A percentile compares a stretch with the other conserved stretches of the same genome.
phyloP scores from a whole-genome alignment of 2,888 invertebrate genomes.

The Rhaphigaster nebulosa region DNA sequence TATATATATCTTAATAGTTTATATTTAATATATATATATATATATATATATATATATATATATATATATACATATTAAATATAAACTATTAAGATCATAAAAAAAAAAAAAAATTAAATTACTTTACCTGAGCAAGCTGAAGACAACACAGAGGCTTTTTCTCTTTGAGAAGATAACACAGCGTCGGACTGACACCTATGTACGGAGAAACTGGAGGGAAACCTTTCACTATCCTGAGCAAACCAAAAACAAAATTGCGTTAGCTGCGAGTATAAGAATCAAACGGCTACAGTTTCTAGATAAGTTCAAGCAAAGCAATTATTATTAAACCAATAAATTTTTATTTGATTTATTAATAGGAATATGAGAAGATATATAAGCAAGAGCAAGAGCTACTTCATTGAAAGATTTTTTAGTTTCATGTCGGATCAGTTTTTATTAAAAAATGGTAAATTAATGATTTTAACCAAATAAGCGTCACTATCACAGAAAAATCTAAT shows the following conservation, averaged over 20 bases:
- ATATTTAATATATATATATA: too few species aligned
- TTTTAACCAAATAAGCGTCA: neutral
- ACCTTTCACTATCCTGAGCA: constrained; percentile 89
- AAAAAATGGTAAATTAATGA: neutral
- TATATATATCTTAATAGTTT: too few species aligned
- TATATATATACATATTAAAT: neutral
- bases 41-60: too few species aligned
- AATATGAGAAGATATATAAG: neutral
- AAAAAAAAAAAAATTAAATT: neutral
- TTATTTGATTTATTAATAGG: neutral
- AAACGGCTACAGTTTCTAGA: neutral
- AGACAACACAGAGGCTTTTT: constrained; percentile 97
- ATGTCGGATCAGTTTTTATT: neutral
- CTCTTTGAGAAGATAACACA: constrained; percentile 95
- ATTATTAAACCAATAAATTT: neutral
- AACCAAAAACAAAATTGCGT: neutral
- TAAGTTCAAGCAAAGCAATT: neutral
- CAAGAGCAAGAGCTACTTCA: neutral
- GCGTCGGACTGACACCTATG: constrained; percentile 97
- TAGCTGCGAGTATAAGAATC: neutral
- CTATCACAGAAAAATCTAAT: too few species aligned
- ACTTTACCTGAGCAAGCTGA: constrained; percentile 85
- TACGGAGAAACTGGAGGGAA: constrained; percentile 98
- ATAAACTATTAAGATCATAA: too few species aligned
- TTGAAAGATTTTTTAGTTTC: neutral